These are phyloP conservation scores for Agriopis marginaria DNA, from an alignment of 2,888 invertebrate genomes.

Conservation along the genomic window DNA sequence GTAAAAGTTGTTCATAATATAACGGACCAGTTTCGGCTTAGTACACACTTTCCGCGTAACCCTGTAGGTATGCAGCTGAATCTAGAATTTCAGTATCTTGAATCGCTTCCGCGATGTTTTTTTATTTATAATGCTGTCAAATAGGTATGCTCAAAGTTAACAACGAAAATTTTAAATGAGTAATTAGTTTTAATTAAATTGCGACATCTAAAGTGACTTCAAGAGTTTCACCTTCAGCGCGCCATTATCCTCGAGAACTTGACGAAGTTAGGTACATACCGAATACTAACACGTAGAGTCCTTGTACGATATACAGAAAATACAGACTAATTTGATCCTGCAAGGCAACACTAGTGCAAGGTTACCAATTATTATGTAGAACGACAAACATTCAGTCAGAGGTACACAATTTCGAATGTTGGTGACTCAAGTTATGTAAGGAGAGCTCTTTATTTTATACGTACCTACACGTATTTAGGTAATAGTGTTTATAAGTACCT, in stretches of 20 bases:
- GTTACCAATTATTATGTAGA: slow-evolving; percentile 1
- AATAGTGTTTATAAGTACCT: too few relatives aligned
- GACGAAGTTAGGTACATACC: neutral
- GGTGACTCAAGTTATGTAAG: neutral
- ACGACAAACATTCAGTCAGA: neutral
- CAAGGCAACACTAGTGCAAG: neutral
- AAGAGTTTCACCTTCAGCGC: slow-evolving; percentile 3
- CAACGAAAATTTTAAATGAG: too few relatives aligned
- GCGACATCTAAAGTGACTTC: neutral
- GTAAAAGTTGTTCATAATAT: too few relatives aligned
- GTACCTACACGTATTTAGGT: too few relatives aligned
- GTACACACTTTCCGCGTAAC: too few relatives aligned
- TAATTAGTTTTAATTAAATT: neutral
- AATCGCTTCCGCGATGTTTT: too few relatives aligned
- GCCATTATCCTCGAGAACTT: neutral
- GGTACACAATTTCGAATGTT: neutral
- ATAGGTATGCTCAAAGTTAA: too few relatives aligned
- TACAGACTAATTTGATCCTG: slow-evolving; percentile 8
- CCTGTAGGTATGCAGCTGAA: too few relatives aligned
- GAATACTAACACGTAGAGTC: slow-evolving; percentile 1
- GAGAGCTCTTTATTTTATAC: neutral
- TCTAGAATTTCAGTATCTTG: too few relatives aligned
- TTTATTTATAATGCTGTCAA: too few relatives aligned
- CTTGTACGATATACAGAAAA: slow-evolving; percentile 18
- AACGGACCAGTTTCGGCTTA: too few relatives aligned